A percentile compares a stretch with the other conserved stretches of the same genome.
Conservation (phyloP, 2,888 invertebrate species). For the Melangyna quadrimaculata region DNA sequence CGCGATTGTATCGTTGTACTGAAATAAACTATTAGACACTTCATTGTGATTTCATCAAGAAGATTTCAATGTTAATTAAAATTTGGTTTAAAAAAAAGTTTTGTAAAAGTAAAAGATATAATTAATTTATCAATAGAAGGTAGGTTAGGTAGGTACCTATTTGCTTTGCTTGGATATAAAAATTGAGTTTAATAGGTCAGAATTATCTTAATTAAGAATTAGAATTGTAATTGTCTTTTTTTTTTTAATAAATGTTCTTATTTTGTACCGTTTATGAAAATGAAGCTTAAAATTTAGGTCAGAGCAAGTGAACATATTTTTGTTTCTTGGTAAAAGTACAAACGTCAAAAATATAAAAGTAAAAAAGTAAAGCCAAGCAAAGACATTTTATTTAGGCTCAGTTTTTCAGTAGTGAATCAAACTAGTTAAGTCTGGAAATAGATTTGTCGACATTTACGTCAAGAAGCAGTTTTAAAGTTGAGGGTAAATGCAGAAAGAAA, state of each 20-base stretch:
- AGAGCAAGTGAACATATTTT: background rate
- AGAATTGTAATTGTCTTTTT: background rate
- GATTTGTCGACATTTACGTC: too few species aligned
- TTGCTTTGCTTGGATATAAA: background rate
- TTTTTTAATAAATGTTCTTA: background rate
- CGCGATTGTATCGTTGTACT: background rate
- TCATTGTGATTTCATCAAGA: background rate
- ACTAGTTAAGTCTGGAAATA: too few species aligned
- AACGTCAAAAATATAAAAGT: too few species aligned
- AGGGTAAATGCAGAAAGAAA: too few species aligned
- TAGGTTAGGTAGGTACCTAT: background rate
- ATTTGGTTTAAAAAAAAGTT: background rate
- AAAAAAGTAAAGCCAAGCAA: too few species aligned
- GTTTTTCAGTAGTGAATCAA: too few species aligned
- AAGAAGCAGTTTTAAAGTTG: too few species aligned
- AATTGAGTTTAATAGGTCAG: background rate
- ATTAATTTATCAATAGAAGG: background rate
- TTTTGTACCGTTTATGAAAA: background rate
- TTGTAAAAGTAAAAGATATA: background rate
- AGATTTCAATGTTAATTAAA: background rate
- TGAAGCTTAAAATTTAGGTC: background rate
- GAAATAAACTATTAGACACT: background rate
- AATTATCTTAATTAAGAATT: background rate
- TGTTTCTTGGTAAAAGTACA: too few species aligned
- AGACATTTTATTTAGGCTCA: too few species aligned